Conservation (phyloP, 2,888 invertebrate genomes). For the Metalampra italica region DNA sequence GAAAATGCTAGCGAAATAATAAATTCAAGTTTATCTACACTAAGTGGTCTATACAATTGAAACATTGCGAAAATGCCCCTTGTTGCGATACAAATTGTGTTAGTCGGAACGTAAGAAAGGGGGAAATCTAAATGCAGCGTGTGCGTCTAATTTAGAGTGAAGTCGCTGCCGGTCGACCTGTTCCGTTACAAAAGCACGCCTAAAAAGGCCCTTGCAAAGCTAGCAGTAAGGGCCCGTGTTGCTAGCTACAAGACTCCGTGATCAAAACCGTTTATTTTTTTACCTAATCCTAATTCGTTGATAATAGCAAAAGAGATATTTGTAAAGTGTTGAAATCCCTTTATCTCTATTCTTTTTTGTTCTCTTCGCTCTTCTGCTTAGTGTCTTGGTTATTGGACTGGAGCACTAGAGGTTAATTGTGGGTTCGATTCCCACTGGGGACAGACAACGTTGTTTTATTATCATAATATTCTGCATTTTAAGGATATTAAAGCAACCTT, state of each 20-base stretch:
- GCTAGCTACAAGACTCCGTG: no score
- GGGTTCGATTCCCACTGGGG: no score
- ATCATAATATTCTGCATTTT: no score
- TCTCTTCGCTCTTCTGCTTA: no score
- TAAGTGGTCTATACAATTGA: slow-evolving; percentile 57
- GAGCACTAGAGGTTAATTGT: no score
- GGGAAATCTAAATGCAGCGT: slow-evolving; percentile 44
- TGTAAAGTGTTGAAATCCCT: slow-evolving; percentile 10
- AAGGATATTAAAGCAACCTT: no score
- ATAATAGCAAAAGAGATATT: slow-evolving; percentile 17
- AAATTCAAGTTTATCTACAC: slow-evolving; percentile 42
- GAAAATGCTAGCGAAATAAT: slow-evolving; percentile 42
- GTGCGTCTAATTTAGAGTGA: slow-evolving; percentile 53
- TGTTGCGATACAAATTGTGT: slow-evolving; percentile 63
- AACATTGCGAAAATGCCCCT: slow-evolving; percentile 63
- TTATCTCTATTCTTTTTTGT: slow-evolving; percentile 1
- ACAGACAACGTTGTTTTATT: no score
- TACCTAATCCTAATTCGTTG: no score
- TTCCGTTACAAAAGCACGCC: slow-evolving; percentile 54
- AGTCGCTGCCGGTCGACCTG: slow-evolving; percentile 49
- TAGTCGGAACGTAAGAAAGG: slow-evolving; percentile 50
- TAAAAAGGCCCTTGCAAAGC: slow-evolving; percentile 42
- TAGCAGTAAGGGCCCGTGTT: slow-evolving; percentile 26
- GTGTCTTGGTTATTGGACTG: no score
- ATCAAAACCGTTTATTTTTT: no score